Evolutionary conservation across 2,797 vertebrate genomes (phyloP).

Genomic region (Fringilla coelebs): DNA sequence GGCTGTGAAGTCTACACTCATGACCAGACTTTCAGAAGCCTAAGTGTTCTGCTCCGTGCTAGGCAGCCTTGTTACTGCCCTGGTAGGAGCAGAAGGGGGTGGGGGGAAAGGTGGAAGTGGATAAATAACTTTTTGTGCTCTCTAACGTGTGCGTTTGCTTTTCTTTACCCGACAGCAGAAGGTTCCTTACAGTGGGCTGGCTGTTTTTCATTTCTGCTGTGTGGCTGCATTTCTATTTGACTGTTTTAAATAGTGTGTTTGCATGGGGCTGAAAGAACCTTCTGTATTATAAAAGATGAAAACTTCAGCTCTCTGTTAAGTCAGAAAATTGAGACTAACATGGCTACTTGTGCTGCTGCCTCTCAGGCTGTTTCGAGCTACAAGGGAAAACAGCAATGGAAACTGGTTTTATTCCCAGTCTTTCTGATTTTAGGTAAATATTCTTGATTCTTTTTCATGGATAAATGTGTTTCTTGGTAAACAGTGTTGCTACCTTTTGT

Average conservation of each 20-base stretch:
- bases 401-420: conserved; percentile 12
- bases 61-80: background rate
- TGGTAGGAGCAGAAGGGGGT: background rate
- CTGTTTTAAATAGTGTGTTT: conserved; percentile 64
- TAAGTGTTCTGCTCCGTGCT: background rate
- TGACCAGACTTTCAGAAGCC: background rate
- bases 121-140: conserved; percentile 20
- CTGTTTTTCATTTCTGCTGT: conserved; percentile 3
- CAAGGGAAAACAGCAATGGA: background rate
- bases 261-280: conserved; percentile 72
- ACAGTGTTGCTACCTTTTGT: background rate
- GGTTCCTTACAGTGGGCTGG: conserved; percentile 2
- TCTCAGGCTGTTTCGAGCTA: conserved; percentile 8
- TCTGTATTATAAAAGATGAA: conserved; percentile 62
- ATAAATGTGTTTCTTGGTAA: background rate
- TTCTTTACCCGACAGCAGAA: background rate
- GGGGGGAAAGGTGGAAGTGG: background rate
- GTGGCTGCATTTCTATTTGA: conserved; percentile 47
- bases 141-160: background rate
- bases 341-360: conserved; percentile 36
- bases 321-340: conserved; percentile 27
- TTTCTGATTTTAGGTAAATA: conserved; percentile 73
- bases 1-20: background rate
- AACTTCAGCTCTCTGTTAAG: conserved; percentile 45
- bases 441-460: background rate